Percentiles rank a stretch among this genome's conserved stretches.
Evolutionary conservation across 2,888 invertebrate species (phyloP).

Genomic region (Adelphocoris suturalis): DNA sequence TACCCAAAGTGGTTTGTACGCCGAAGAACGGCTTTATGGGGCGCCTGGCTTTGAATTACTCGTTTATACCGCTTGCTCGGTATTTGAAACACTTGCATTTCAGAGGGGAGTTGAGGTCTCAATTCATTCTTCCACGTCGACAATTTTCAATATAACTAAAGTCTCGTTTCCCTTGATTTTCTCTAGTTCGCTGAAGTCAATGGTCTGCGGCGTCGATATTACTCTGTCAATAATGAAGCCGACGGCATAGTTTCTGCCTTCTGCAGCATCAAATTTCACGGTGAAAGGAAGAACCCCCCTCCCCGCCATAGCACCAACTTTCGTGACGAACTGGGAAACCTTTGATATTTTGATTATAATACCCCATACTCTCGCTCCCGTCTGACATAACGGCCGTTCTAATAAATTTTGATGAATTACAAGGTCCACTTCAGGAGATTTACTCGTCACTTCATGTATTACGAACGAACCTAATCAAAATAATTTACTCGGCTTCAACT

Average conservation of each 20-base stretch:
- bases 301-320: background rate
- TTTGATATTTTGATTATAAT: background rate
- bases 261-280: background rate
- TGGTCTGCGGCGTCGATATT: conserved; percentile 5
- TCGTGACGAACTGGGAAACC: background rate
- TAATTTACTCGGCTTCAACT: too few species aligned
- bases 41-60: too few species aligned
- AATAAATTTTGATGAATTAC: too few species aligned
- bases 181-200: background rate
- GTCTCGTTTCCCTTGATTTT: conserved; percentile 50
- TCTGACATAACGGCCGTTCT: background rate
- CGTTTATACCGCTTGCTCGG: too few species aligned
- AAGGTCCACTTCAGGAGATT: too few species aligned
- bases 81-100: too few species aligned
- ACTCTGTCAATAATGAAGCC: conserved; percentile 33
- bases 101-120: background rate
- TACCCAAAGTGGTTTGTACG: too few species aligned
- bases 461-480: too few species aligned
- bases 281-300: background rate
- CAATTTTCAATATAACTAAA: conserved; percentile 58
- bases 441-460: too few species aligned
- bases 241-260: conserved; percentile 12
- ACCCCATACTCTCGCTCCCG: background rate
- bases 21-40: too few species aligned
- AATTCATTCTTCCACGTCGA: conserved; percentile 61